phyloP scores from a whole-genome alignment of 2,888 invertebrate species.

The Bombyx huttoni region DNA sequence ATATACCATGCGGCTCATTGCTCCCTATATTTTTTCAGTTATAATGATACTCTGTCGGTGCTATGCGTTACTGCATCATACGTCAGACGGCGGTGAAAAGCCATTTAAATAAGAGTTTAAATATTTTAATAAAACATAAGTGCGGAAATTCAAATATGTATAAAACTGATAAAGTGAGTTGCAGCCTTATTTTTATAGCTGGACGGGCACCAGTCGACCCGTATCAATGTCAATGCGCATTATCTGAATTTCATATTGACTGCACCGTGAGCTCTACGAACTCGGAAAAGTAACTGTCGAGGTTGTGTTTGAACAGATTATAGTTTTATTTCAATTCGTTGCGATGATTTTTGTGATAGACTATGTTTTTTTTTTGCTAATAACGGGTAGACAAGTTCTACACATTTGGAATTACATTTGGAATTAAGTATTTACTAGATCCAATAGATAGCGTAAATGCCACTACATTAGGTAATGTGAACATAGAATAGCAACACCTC shows the following conservation, averaged over 20 bases:
- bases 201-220: conserved; percentile 48
- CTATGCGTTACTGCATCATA: background rate
- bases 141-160: conserved; percentile 13
- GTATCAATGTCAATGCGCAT: conserved; percentile 57
- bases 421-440: too few relatives aligned
- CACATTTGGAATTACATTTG: too few relatives aligned
- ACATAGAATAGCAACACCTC: too few relatives aligned
- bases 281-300: background rate
- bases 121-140: background rate
- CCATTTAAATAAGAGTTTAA: background rate
- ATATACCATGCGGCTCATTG: too few relatives aligned
- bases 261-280: conserved; percentile 24
- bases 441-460: too few relatives aligned
- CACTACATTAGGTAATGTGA: too few relatives aligned
- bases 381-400: too few relatives aligned
- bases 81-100: background rate
- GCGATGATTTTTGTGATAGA: background rate
- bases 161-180: conserved; percentile 44
- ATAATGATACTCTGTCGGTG: too few relatives aligned
- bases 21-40: too few relatives aligned
- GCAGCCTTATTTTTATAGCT: conserved; percentile 55
- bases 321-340: background rate
- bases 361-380: too few relatives aligned
- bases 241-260: conserved; percentile 54
- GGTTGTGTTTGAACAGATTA: background rate